Evolutionary conservation across 1,140 invertebrate species (phyloP).

Genomic region (Neodiprion lecontei): DNA sequence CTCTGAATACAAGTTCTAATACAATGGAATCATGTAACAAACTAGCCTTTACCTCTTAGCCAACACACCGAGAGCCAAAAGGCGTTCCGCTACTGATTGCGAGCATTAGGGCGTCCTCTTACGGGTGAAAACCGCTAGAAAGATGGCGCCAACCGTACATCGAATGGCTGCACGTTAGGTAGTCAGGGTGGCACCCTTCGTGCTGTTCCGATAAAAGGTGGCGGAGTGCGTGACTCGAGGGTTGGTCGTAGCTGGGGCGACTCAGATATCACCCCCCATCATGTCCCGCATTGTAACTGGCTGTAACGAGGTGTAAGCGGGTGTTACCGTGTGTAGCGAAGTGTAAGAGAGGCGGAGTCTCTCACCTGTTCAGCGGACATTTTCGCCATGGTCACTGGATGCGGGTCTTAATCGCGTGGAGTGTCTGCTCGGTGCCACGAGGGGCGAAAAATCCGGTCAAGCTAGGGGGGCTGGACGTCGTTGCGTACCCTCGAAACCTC

Average conservation of each 20-base stretch:
- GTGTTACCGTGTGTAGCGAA: background rate
- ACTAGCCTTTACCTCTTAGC: too few species aligned
- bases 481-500: too few species aligned
- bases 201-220: conserved; percentile 39
- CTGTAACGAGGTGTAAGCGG: conserved; percentile 4
- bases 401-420: conserved; percentile 27
- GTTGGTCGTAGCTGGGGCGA: conserved; percentile 12
- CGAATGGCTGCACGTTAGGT: conserved; percentile 43
- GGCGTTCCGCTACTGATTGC: too few species aligned
- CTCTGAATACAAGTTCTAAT: too few species aligned
- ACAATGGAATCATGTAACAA: too few species aligned
- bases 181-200: conserved; percentile 17
- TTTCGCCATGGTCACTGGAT: conserved; percentile 50
- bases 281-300: conserved; percentile 51
- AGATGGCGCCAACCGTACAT: conserved; percentile 45
- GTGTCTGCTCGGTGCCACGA: conserved; percentile 28
- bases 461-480: too few species aligned
- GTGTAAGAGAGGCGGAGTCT: conserved; percentile 53
- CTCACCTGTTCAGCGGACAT: conserved; percentile 38
- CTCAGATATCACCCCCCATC: conserved; percentile 52
- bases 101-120: background rate
- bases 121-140: conserved; percentile 18
- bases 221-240: conserved; percentile 31
- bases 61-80: too few species aligned
- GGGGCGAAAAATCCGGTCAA: too few species aligned